phyloP scores from a whole-genome alignment of 1,140 invertebrate genomes.

The Acyrthosiphon pisum region DNA sequence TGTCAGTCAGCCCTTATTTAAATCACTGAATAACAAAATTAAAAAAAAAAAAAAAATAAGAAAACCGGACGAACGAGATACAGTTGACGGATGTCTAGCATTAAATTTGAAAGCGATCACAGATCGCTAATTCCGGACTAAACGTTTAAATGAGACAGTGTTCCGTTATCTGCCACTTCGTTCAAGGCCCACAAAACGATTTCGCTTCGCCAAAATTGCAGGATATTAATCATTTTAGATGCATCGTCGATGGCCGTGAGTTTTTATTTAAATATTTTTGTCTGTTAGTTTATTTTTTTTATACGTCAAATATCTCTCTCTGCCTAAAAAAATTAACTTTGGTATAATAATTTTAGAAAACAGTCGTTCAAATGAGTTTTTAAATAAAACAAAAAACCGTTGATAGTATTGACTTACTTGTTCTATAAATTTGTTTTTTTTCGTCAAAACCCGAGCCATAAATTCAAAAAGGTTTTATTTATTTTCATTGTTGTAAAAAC shows the following conservation, averaged over 20 bases:
- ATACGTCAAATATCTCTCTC: background rate
- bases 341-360: background rate
- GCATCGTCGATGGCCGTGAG: background rate
- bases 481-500: background rate
- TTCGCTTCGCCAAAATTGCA: constrained; percentile 1
- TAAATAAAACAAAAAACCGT: background rate
- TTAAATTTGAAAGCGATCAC: constrained; percentile 46
- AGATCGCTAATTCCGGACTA: constrained; percentile 31
- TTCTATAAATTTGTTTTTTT: background rate
- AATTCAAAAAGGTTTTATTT: background rate
- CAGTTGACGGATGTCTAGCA: constrained; percentile 32
- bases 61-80: constrained; percentile 1
- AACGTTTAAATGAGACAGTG: background rate
- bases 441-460: background rate
- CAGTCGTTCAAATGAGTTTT: background rate
- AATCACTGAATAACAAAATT: constrained; percentile 30
- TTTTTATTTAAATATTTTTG: constrained; percentile 1
- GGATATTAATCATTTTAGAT: constrained; percentile 30
- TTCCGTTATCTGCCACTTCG: constrained; percentile 4
- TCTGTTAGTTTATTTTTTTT: background rate
- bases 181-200: constrained; percentile 2
- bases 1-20: constrained; percentile 34
- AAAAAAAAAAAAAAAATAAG: background rate
- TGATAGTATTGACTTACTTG: background rate
- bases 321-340: background rate